Evolutionary conservation across 2,797 vertebrate species (phyloP).

Genomic region (Myotis planiceps): DNA sequence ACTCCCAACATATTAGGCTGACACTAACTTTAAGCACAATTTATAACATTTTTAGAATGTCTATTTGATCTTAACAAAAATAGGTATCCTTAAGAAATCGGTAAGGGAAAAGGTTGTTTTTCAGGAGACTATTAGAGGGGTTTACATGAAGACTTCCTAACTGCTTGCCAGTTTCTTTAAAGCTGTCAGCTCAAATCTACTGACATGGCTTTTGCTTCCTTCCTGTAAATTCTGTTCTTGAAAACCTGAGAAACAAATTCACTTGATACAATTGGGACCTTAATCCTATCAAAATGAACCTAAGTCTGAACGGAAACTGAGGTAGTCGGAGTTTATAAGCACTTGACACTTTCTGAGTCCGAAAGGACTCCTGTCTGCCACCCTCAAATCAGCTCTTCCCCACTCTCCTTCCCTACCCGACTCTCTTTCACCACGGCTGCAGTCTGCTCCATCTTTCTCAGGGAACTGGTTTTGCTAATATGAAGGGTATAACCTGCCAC

Average conservation of each 20-base stretch:
- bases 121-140: neutral
- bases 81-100: slow-evolving; percentile 32
- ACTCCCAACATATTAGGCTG: neutral
- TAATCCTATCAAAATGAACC: slow-evolving; percentile 68
- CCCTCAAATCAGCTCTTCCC: neutral
- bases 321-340: slow-evolving; percentile 78
- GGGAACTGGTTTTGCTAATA: neutral
- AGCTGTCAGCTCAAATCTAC: slow-evolving; percentile 45
- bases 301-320: slow-evolving; percentile 76
- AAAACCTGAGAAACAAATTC: slow-evolving; percentile 81
- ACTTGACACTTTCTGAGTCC: slow-evolving; percentile 2
- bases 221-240: slow-evolving; percentile 75
- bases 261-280: slow-evolving; percentile 53
- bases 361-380: neutral
- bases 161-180: slow-evolving; percentile 52
- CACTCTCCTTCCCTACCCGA: neutral
- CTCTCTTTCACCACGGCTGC: neutral
- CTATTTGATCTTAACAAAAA: slow-evolving; percentile 54
- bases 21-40: slow-evolving; percentile 60
- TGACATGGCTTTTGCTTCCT: slow-evolving; percentile 82
- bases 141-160: slow-evolving; percentile 32
- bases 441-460: neutral
- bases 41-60: slow-evolving; percentile 38
- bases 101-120: neutral
- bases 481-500: neutral